phyloP scores from a whole-genome alignment of 2,888 invertebrate genomes.

The Lomographa bimaculata region DNA sequence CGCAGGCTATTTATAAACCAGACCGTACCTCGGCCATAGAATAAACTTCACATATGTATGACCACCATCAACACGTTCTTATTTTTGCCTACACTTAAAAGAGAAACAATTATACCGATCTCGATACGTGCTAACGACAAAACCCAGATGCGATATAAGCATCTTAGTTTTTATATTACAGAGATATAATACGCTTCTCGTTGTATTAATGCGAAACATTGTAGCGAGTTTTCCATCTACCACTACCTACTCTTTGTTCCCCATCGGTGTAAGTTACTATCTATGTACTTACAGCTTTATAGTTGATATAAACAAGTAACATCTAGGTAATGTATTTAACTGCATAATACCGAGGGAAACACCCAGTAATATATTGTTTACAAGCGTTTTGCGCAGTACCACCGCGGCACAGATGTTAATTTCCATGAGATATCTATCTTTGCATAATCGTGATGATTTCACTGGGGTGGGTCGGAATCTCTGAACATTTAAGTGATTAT shows the following conservation, averaged over 20 bases:
- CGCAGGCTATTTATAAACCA: conserved; percentile 78
- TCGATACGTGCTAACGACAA: conserved; percentile 13
- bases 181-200: conserved; percentile 6
- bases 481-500: conserved; percentile 25
- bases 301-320: conserved; percentile 26
- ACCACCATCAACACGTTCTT: conserved; percentile 27
- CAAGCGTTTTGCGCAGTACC: conserved; percentile 56
- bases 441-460: conserved; percentile 37
- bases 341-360: conserved; percentile 35
- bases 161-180: conserved; percentile 15
- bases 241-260: conserved; percentile 19
- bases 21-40: conserved; percentile 65
- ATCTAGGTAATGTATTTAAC: conserved; percentile 34
- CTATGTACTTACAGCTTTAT: conserved; percentile 18
- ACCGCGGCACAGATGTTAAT: conserved; percentile 40
- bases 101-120: conserved; percentile 20
- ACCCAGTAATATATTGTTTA: conserved; percentile 53
- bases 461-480: conserved; percentile 30
- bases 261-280: conserved; percentile 17
- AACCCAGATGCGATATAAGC: conserved; percentile 17
- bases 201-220: conserved; percentile 4
- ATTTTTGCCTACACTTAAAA: conserved; percentile 19
- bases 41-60: conserved; percentile 45
- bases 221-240: conserved; percentile 17
- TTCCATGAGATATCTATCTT: conserved; percentile 50